These are phyloP conservation scores for Plagiodera versicolora DNA, from an alignment of 2,888 invertebrate species.

Conservation along the genomic window DNA sequence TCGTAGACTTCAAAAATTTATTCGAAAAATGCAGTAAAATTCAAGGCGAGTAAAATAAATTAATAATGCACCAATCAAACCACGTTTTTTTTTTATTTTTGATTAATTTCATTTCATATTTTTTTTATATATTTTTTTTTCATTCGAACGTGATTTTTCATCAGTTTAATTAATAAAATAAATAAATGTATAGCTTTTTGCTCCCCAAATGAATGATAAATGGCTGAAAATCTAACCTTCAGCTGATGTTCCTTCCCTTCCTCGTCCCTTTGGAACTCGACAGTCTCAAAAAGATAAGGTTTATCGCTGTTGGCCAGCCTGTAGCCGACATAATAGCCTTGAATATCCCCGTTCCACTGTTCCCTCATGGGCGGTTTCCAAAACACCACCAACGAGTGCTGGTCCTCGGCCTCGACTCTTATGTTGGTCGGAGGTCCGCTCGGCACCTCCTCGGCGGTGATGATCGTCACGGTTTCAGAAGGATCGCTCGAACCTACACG, in stretches of 20 bases:
- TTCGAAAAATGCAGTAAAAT: no score
- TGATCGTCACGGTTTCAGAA: constrained; percentile 90
- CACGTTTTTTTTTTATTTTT: no score
- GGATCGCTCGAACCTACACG: constrained; percentile 79
- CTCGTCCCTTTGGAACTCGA: constrained; percentile 88
- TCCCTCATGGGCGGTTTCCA: constrained; percentile 90
- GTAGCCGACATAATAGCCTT: constrained; percentile 89
- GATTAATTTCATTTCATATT: no score
- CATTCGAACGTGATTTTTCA: no score
- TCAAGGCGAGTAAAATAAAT: no score
- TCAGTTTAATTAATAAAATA: no score
- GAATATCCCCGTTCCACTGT: constrained; percentile 92
- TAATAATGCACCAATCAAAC: no score
- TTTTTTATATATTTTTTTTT: no score
- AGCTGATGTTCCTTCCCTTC: constrained; percentile 89
- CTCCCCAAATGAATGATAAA: no score
- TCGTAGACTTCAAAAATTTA: no score
- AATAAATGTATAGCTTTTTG: no score
- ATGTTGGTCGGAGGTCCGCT: constrained; percentile 83
- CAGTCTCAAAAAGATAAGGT: constrained; percentile 87
- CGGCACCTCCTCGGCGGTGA: constrained; percentile 85
- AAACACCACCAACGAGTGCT: constrained; percentile 82
- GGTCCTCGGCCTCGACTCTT: constrained; percentile 83
- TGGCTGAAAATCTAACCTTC: constrained; percentile 55
- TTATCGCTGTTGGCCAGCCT: constrained; percentile 82